Evolutionary conservation across 30 jellyfish, hydroid and myxozoan species (phyloP).

Genomic region (Sanderia malayensis): DNA sequence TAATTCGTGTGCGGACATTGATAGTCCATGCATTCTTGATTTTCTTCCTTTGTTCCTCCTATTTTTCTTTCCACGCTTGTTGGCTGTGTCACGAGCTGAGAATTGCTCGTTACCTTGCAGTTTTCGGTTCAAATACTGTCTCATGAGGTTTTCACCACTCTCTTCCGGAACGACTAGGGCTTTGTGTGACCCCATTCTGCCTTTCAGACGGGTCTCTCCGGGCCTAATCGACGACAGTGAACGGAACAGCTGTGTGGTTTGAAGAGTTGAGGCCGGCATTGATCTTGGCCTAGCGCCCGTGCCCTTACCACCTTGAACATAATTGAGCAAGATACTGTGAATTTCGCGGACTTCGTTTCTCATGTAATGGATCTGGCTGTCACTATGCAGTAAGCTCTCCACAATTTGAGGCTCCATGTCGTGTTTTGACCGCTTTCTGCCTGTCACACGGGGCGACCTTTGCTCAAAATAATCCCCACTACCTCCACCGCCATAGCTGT

Average conservation of each 20-base stretch:
- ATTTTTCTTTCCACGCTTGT: conserved; percentile 19
- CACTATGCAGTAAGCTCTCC: conserved; percentile 36
- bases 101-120: conserved; percentile 14
- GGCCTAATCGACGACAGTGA: neutral
- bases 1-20: conserved; percentile 2
- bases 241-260: neutral
- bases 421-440: neutral
- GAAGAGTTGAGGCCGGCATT: neutral
- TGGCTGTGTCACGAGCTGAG: conserved; percentile 27
- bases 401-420: conserved; percentile 16
- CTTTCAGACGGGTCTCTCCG: neutral
- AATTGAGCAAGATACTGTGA: conserved; percentile 15
- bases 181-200: neutral
- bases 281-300: neutral
- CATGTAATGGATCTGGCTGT: conserved; percentile 43
- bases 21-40: neutral
- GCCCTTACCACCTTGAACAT: conserved; percentile 3
- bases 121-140: conserved; percentile 20
- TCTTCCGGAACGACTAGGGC: neutral
- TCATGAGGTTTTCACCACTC: conserved; percentile 40
- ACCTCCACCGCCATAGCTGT: neutral
- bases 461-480: conserved; percentile 1
- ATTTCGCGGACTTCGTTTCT: conserved; percentile 33
- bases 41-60: conserved; percentile 20
- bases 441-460: neutral